These are phyloP conservation scores for Subanguina moxae DNA, from an alignment of 1,140 invertebrate species.

Conservation along the genomic window DNA sequence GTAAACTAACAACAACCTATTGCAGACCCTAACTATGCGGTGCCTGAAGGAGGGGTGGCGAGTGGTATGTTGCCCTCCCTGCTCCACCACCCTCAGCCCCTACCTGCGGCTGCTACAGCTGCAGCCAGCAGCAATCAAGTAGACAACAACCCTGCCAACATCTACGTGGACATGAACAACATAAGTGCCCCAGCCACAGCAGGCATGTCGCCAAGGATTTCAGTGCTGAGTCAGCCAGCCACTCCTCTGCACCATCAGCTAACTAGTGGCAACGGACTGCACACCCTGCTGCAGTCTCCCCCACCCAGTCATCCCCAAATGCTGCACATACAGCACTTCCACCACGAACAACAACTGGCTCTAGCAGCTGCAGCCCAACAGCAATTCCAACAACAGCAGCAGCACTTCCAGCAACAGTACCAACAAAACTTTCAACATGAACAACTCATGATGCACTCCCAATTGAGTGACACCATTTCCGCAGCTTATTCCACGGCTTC, in stretches of 20 bases:
- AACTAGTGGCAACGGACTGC: neutral
- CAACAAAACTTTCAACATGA: slow-evolving; percentile 14
- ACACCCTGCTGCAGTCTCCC: neutral
- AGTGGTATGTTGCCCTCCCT: neutral
- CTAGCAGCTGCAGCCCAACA: slow-evolving; percentile 11
- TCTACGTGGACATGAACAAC: neutral
- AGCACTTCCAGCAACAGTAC: slow-evolving; percentile 18
- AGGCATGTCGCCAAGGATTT: neutral
- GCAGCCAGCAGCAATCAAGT: neutral
- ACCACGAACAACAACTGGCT: slow-evolving; percentile 8
- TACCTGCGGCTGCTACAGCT: neutral
- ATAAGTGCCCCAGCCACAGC: neutral
- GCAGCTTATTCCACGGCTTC: neutral
- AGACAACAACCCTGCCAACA: neutral
- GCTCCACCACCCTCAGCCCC: slow-evolving; percentile 4
- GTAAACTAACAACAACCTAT: no score
- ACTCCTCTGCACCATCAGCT: neutral
- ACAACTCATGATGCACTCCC: slow-evolving; percentile 9
- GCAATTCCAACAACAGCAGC: slow-evolving; percentile 16
- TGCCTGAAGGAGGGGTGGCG: neutral
- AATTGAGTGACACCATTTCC: neutral
- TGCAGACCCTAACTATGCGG: neutral
- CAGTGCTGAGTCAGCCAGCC: slow-evolving; percentile 1
- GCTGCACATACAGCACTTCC: neutral
- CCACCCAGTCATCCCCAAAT: neutral